Evolutionary conservation across 2,888 invertebrate genomes (phyloP).

Genomic region (Microdon myrmicae): DNA sequence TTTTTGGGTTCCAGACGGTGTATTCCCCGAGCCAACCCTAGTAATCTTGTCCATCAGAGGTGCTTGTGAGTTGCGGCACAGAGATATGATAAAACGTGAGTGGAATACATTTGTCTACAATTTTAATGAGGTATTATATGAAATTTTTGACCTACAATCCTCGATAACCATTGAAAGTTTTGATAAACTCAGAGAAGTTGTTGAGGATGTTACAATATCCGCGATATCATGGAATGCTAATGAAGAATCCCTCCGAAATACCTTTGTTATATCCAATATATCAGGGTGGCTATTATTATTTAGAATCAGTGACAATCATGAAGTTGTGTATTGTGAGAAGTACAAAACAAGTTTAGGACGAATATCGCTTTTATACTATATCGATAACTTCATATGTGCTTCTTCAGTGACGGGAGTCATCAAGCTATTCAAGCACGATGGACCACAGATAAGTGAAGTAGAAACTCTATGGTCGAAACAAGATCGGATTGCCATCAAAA

Average conservation of each 20-base stretch:
- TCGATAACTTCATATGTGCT: constrained; percentile 56
- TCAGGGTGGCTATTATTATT: constrained; percentile 58
- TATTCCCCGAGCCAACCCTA: constrained; percentile 47
- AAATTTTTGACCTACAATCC: constrained; percentile 41
- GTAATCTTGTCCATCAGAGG: constrained; percentile 58
- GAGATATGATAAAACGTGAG: constrained; percentile 28
- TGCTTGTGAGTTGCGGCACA: constrained; percentile 55
- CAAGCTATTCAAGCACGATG: constrained; percentile 54
- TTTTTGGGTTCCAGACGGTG: constrained; percentile 43
- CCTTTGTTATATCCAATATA: constrained; percentile 58
- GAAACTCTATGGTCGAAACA: constrained; percentile 58
- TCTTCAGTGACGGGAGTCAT: constrained; percentile 57
- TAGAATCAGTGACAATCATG: constrained; percentile 17
- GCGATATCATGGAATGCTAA: constrained; percentile 56
- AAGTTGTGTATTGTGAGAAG: constrained; percentile 33
- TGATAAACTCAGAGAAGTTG: constrained; percentile 46
- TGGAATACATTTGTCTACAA: constrained; percentile 54
- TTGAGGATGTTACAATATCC: constrained; percentile 59
- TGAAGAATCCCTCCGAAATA: not conserved
- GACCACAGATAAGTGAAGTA: constrained; percentile 38
- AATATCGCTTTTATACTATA: constrained; percentile 54
- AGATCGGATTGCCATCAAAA: constrained; percentile 59
- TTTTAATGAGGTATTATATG: constrained; percentile 38
- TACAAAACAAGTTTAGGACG: constrained; percentile 55
- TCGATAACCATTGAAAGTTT: constrained; percentile 46